Evolutionary conservation across 2,888 invertebrate species (phyloP).

Genomic region (Brachynemurus nebulosus): DNA sequence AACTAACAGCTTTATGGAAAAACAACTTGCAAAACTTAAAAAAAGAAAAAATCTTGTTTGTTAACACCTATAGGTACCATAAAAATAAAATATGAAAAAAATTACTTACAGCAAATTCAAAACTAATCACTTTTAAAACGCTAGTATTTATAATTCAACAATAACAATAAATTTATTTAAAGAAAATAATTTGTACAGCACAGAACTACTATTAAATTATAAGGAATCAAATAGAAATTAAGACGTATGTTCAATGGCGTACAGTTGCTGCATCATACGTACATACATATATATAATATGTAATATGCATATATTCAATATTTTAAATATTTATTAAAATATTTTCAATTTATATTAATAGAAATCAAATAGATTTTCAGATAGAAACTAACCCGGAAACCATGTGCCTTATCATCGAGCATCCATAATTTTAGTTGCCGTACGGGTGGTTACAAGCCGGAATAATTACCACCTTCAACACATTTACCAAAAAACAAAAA

Average conservation of each 20-base stretch:
- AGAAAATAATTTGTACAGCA: too few relatives aligned
- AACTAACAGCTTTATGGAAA: too few relatives aligned
- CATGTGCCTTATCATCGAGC: constrained; percentile 36
- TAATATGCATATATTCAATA: background rate
- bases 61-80: too few relatives aligned
- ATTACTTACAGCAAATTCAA: too few relatives aligned
- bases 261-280: constrained; percentile 3
- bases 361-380: constrained; percentile 28
- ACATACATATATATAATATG: background rate
- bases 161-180: too few relatives aligned
- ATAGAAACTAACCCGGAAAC: constrained; percentile 31
- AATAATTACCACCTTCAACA: constrained; percentile 14
- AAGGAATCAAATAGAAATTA: background rate
- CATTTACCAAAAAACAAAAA: constrained; percentile 6
- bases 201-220: too few relatives aligned
- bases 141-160: too few relatives aligned
- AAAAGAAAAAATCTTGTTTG: too few relatives aligned
- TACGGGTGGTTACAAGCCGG: constrained; percentile 26
- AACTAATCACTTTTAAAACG: too few relatives aligned
- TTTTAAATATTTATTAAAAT: constrained; percentile 19
- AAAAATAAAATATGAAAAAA: too few relatives aligned
- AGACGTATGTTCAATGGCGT: constrained; percentile 1
- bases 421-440: constrained; percentile 28
- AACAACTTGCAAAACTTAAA: too few relatives aligned
- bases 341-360: too few relatives aligned